Conservation (phyloP, 2,113 vertebrate genomes). For the Quiscalus mexicanus region DNA sequence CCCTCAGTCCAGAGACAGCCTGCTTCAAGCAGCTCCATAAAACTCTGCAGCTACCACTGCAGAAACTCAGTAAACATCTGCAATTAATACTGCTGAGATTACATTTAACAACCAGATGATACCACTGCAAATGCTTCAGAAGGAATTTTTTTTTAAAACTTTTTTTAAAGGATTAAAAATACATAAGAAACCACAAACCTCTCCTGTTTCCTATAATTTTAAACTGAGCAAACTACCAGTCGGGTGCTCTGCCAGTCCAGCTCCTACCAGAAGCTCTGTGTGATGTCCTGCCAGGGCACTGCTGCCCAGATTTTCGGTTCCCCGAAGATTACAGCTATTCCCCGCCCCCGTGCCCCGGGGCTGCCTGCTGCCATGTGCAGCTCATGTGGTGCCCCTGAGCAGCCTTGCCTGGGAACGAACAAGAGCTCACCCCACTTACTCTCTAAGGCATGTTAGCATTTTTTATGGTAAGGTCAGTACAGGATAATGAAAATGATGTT, state of each 20-base stretch:
- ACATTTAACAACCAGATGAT: not conserved
- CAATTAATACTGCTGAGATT: not conserved
- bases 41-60: not conserved
- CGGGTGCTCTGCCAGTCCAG: not conserved
- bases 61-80: not conserved
- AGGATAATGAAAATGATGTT: not conserved
- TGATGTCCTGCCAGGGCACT: slow-evolving; percentile 53
- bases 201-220: slow-evolving; percentile 38
- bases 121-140: not conserved
- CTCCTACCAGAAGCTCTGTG: not conserved
- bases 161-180: slow-evolving; percentile 16
- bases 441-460: not conserved
- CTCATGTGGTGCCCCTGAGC: not conserved
- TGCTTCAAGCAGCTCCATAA: not conserved
- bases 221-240: not conserved
- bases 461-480: not conserved
- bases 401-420: not conserved
- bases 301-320: slow-evolving; percentile 11
- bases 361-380: not conserved
- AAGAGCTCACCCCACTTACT: not conserved
- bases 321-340: not conserved
- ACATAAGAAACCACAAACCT: not conserved
- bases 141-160: not conserved
- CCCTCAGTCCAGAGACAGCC: not conserved
- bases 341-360: not conserved